phyloP scores from a whole-genome alignment of 2,113 vertebrate genomes.

The Myodes glareolus region DNA sequence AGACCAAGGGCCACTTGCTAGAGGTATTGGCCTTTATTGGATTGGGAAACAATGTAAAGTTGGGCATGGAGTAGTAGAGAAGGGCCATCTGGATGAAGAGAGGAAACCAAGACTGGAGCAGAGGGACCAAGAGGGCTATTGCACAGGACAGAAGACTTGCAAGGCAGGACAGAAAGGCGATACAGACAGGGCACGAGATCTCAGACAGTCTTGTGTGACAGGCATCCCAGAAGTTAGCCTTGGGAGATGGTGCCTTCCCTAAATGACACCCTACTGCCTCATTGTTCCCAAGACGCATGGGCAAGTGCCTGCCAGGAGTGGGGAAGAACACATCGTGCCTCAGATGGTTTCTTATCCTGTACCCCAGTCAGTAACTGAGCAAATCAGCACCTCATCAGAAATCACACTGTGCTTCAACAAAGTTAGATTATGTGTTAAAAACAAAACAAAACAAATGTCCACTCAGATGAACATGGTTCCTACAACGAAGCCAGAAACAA shows the following conservation, averaged over 20 bases:
- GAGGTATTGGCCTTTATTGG: background rate
- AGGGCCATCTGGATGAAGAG: background rate
- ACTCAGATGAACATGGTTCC: background rate
- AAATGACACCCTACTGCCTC: background rate
- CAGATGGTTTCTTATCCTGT: background rate
- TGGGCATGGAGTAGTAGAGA: background rate
- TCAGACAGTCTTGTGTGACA: background rate
- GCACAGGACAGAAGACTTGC: background rate
- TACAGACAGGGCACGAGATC: background rate
- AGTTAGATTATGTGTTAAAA: background rate
- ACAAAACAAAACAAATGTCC: background rate
- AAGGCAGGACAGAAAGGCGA: background rate
- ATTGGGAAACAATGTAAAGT: background rate
- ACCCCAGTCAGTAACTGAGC: background rate
- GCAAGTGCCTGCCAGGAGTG: background rate
- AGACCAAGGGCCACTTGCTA: background rate
- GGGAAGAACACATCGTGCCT: background rate
- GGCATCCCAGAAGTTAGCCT: background rate
- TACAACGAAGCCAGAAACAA: background rate
- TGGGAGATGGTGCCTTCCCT: background rate
- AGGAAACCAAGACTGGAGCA: background rate
- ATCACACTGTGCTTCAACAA: background rate
- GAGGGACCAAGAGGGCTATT: background rate
- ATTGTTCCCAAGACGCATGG: background rate
- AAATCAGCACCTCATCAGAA: slow-evolving; percentile 8